Conservation (phyloP, 2,888 invertebrate genomes). For the Panopea generosa region DNA sequence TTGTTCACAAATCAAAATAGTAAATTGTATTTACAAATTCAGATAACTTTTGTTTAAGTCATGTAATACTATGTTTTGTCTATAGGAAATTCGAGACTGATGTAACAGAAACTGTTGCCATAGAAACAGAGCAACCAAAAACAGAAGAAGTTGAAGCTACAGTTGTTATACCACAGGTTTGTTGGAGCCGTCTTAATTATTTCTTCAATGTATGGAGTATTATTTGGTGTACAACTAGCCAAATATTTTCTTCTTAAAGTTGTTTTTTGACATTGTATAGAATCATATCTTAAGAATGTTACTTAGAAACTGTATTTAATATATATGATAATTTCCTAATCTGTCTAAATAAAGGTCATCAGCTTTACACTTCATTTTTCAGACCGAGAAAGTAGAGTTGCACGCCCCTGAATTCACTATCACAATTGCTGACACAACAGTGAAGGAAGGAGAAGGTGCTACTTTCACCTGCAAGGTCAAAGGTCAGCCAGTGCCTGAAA, state of each 20-base stretch:
- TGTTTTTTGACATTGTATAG: no score
- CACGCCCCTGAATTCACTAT: conserved; percentile 74
- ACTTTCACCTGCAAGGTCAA: conserved; percentile 82
- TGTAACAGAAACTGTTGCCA: conserved; percentile 53
- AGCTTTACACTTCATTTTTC: conserved; percentile 10
- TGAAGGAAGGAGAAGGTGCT: conserved; percentile 80
- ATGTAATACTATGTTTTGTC: no score
- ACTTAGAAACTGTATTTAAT: no score
- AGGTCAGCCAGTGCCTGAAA: conserved; percentile 84
- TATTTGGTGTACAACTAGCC: no score
- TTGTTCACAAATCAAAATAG: no score
- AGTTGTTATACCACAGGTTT: conserved; percentile 42
- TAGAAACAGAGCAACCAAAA: conserved; percentile 44
- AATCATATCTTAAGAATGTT: no score
- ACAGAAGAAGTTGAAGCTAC: conserved; percentile 47
- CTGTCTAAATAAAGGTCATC: no score
- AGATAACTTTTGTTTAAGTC: no score
- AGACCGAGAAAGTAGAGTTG: conserved; percentile 65
- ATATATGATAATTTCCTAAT: no score
- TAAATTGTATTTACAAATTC: no score
- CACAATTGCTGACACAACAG: conserved; percentile 73
- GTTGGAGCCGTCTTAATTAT: no score
- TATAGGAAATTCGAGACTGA: conserved; percentile 76
- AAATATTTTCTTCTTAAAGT: not conserved
- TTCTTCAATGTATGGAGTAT: no score